Evolutionary conservation across 1,140 invertebrate genomes (phyloP), one percentile per base, ranked within the genome.

Genomic region (Apis dorsata): DNA sequence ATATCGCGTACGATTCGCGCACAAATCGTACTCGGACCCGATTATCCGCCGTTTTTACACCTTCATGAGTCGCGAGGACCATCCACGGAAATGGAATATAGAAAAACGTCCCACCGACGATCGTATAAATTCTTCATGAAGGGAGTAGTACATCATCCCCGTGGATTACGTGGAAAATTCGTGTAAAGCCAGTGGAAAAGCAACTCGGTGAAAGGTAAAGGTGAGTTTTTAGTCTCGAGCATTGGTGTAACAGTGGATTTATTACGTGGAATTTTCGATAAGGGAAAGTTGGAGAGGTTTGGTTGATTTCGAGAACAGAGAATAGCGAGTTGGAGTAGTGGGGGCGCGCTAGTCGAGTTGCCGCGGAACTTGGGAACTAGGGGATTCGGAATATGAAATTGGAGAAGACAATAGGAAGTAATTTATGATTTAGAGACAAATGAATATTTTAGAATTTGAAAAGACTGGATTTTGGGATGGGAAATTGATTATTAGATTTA

Each of bases 1-100:
- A 72, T 53, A 80, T 80, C 34, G 59, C 59, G 49, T 79, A 72
- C 59, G 24, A 17, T 19, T 75, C 44, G 21, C 11, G 19, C 34
- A 10, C 21, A 34, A 66, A 80, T 80, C 44, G n/a, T 24, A 2
- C 12, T 44, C 1, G 11, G 21, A 0, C 12, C 24, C 57, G 24
- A 53, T 60, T 55, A 19, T 57, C 5, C 24, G 19, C 4, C 21
- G 44, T 28, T 3, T 34, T 70, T 49, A 49, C 21, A 24, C 7
- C 21, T 51, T 21, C 21, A 8, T 8, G 44, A 49, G 3, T 51
- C n/a, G 15, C 60, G 12, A 13, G n/a, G 13, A 15, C 15, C 24
- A 24, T 24, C 34, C 34, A 34, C 34, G 34, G 34, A 34, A 34
- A 34, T 34, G 34, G 34, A 34, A 34, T 34, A 34, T 3, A 34